phyloP scores from a whole-genome alignment of 2,888 invertebrate genomes.

The Trichacis sp. region DNA sequence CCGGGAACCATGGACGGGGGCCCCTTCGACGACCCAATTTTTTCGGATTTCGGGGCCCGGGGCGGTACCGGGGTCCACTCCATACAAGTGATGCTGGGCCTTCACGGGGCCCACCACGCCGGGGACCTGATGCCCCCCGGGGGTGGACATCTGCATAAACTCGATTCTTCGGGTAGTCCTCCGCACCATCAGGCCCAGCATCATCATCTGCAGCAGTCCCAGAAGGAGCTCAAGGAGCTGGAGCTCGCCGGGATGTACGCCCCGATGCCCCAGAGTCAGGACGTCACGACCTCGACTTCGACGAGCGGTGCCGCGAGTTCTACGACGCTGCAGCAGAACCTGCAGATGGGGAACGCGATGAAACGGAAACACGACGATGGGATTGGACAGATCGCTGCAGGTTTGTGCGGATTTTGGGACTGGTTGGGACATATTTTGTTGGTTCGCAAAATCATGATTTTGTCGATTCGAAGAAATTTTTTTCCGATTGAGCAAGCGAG shows the following conservation, averaged over 20 bases:
- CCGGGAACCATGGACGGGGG: constrained; percentile 78
- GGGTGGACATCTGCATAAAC: constrained; percentile 63
- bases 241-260: constrained; percentile 65
- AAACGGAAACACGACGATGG: constrained; percentile 63
- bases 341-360: constrained; percentile 60
- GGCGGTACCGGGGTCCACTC: constrained; percentile 73
- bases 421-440: too few species aligned
- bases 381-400: constrained; percentile 58
- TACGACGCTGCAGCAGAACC: constrained; percentile 63
- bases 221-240: constrained; percentile 65
- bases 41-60: constrained; percentile 79
- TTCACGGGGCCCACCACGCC: constrained; percentile 70
- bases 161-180: constrained; percentile 70
- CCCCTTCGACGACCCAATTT: constrained; percentile 83
- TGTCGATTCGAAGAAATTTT: too few species aligned
- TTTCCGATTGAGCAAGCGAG: too few species aligned
- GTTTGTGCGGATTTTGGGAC: too few species aligned
- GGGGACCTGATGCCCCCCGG: constrained; percentile 61
- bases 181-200: constrained; percentile 64
- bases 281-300: constrained; percentile 69
- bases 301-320: constrained; percentile 64
- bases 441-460: too few species aligned
- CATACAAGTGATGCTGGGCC: constrained; percentile 78
- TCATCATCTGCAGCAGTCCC: constrained; percentile 66
- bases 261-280: constrained; percentile 64